A percentile compares a stretch with the other conserved stretches of the same genome.
Evolutionary conservation across 2,113 vertebrate species (phyloP).

Genomic region (Mus pahari): DNA sequence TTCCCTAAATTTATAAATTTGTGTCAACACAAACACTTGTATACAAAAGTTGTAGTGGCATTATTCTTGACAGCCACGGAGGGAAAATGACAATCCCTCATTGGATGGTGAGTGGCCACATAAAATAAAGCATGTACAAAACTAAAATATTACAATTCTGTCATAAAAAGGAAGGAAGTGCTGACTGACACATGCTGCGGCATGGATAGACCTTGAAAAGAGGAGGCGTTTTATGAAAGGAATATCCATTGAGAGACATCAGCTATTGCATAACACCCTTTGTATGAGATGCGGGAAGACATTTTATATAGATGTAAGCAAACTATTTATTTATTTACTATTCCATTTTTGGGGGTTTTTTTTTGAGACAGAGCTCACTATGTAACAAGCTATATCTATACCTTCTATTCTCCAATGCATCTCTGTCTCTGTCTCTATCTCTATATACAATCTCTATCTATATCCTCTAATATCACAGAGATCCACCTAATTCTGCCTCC

Average conservation of each 20-base stretch:
- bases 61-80: background rate
- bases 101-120: background rate
- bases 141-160: background rate
- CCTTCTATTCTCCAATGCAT: no score
- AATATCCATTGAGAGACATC: background rate
- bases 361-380: background rate
- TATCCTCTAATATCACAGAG: background rate
- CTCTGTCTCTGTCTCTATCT: no score
- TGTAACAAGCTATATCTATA: no score
- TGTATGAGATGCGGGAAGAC: background rate
- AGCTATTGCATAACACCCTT: background rate
- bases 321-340: background rate
- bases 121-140: background rate
- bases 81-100: background rate
- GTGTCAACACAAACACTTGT: background rate
- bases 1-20: background rate
- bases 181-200: background rate
- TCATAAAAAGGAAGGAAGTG: background rate
- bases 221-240: background rate
- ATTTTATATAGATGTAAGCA: background rate
- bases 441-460: no score
- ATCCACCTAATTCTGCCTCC: background rate
- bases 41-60: background rate
- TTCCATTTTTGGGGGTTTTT: background rate
- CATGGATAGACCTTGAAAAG: background rate